phyloP scores from a whole-genome alignment of 2,888 invertebrate species.

The Rotaria socialis region DNA sequence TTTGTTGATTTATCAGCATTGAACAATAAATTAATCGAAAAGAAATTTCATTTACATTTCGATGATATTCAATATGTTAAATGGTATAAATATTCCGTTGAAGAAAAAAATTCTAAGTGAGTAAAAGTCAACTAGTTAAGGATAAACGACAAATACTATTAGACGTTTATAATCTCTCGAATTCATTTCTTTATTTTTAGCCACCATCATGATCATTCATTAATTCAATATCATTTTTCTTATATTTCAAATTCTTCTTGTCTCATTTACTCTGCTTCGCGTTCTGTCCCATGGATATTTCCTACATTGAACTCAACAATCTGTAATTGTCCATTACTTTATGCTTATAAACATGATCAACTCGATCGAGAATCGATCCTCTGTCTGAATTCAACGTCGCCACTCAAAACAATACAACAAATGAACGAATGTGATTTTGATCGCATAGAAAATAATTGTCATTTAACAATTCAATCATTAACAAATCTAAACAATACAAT shows the following conservation, averaged over 20 bases:
- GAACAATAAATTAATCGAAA: not conserved
- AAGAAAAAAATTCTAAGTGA: not conserved
- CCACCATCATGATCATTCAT: not conserved
- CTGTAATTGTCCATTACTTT: slow-evolving; percentile 9
- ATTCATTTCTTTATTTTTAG: not conserved
- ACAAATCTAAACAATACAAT: not conserved
- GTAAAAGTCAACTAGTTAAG: no score
- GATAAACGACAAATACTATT: no score
- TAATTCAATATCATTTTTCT: slow-evolving; percentile 12
- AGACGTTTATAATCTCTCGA: no score
- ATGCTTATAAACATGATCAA: slow-evolving; percentile 25
- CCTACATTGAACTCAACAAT: not conserved
- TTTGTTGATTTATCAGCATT: not conserved
- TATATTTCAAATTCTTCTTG: not conserved
- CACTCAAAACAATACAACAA: not conserved
- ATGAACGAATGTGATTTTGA: slow-evolving; percentile 24
- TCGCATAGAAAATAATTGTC: not conserved
- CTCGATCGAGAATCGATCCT: not conserved
- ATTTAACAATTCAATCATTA: not conserved
- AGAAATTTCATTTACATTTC: not conserved
- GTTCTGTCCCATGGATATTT: not conserved
- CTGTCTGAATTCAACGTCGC: not conserved
- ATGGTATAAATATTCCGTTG: not conserved
- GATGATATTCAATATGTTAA: slow-evolving; percentile 20
- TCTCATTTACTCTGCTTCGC: not conserved